Evolutionary conservation across 1,140 invertebrate genomes (phyloP).

Genomic region (Tribolium castaneum): DNA sequence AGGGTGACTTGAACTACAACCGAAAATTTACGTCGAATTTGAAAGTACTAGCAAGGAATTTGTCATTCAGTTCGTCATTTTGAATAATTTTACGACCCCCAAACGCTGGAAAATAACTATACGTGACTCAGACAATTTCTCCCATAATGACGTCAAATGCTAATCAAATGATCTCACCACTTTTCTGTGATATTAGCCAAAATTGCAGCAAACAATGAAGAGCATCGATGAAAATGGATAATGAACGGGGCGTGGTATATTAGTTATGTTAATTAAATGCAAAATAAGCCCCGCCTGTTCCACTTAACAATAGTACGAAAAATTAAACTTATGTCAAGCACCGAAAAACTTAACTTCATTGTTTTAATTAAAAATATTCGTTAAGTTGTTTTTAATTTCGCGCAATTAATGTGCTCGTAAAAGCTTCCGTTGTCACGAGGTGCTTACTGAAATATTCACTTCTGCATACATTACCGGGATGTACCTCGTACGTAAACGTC

Average conservation of each 20-base stretch:
- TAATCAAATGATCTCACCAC: neutral
- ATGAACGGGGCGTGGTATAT: too few relatives aligned
- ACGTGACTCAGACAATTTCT: slow-evolving; percentile 17
- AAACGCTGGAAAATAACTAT: slow-evolving; percentile 20
- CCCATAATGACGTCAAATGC: slow-evolving; percentile 4
- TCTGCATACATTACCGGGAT: neutral
- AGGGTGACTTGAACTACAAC: neutral
- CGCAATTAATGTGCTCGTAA: neutral
- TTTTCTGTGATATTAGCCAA: too few relatives aligned
- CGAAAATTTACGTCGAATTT: neutral
- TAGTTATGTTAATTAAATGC: too few relatives aligned
- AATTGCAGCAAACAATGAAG: too few relatives aligned
- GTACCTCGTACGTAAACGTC: neutral
- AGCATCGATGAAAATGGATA: too few relatives aligned
- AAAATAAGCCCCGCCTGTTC: too few relatives aligned
- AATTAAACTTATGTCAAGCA: neutral
- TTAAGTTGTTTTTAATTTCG: neutral
- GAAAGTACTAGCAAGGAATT: neutral
- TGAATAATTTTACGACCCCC: neutral
- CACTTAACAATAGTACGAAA: too few relatives aligned
- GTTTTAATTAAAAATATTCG: neutral
- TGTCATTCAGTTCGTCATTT: slow-evolving; percentile 5
- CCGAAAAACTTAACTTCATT: neutral
- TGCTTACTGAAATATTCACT: neutral
- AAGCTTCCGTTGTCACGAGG: neutral